Base-by-base conservation (phyloP, 2,888 invertebrate genomes). In the Pachliopta kotzebuea region DNA sequence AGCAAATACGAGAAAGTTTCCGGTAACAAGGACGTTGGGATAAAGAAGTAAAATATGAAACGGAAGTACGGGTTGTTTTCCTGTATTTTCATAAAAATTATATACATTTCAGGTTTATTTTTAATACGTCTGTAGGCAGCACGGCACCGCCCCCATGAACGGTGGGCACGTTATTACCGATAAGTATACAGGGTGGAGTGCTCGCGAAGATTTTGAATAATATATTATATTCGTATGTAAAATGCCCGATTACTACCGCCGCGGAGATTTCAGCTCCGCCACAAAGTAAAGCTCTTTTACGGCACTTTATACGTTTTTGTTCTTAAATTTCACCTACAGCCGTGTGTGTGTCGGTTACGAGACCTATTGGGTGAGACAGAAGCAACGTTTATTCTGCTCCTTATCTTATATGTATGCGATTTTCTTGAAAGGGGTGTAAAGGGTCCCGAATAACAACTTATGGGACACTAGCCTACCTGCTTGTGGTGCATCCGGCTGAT, bases 151-250 rank as follows among this genome's bases (percentile, higher is more conserved):
- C 60, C 45, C 53, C 53, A 61, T 37, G 54, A 52, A 37, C 31
- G 49, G 63, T 62, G 58, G 29, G 52, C 58, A 58, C 83, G 86
- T 89, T 89, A 90, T 88, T 87, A 84, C 84, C 88, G 88, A 90
- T 90, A 88, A 90, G 88, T 88, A 87, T 80, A 85, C 80, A 80
- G 83, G 84, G 77, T 71, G 83, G 81, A 82, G 85, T 79, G 81
- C 85, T 84, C 85, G 79, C 78, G 78, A 79, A 84, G 88, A 90
- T 90, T 90, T 90, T 90, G 91, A 90, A 90, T 90, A 90, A 90
- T 89, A 90, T 90, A 90, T 90, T 86, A 90, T 89, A 89, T 90
- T 89, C 89, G 84, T 90, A 90, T 90, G 90, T 88, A 90, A 90
- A 90, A 90, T 89, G 88, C 83, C 87, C 91, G 90, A 90, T 90